Percentiles rank a stretch among this genome's conserved stretches.
Conservation (phyloP, 1,140 invertebrate genomes). For the Drosophila oshimai region DNA sequence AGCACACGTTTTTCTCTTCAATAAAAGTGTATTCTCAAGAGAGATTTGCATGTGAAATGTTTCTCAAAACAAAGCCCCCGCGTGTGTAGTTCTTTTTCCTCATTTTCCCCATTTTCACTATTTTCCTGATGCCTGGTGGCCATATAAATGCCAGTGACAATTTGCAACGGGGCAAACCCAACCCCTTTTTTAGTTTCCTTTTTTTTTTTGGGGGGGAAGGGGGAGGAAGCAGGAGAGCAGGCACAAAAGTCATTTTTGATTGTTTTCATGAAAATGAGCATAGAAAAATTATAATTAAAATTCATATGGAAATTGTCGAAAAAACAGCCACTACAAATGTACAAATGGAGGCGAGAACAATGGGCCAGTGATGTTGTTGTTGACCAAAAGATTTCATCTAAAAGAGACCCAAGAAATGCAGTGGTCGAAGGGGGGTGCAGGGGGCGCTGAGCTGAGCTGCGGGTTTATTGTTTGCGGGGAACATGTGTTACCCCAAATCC, state of each 20-base stretch:
- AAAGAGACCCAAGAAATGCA: conserved; percentile 78
- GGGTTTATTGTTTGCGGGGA: conserved; percentile 74
- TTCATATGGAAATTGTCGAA: conserved; percentile 79
- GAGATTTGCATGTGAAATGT: neutral
- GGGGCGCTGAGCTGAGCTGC: conserved; percentile 43
- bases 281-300: conserved; percentile 81
- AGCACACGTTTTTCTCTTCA: neutral
- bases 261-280: conserved; percentile 81
- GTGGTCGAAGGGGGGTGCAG: conserved; percentile 11
- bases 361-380: conserved; percentile 40
- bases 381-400: conserved; percentile 74
- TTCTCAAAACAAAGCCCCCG: neutral
- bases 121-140: conserved; percentile 47
- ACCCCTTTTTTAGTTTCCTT: neutral
- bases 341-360: conserved; percentile 63
- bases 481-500: conserved; percentile 54
- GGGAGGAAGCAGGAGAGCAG: neutral
- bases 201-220: neutral
- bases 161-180: conserved; percentile 49
- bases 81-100: neutral
- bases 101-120: conserved; percentile 1
- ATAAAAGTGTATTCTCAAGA: neutral
- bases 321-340: conserved; percentile 52
- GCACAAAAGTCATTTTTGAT: conserved; percentile 79
- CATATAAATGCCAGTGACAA: conserved; percentile 76